Base-by-base conservation (phyloP, 2,113 vertebrate species). In the Pimephales promelas region DNA sequence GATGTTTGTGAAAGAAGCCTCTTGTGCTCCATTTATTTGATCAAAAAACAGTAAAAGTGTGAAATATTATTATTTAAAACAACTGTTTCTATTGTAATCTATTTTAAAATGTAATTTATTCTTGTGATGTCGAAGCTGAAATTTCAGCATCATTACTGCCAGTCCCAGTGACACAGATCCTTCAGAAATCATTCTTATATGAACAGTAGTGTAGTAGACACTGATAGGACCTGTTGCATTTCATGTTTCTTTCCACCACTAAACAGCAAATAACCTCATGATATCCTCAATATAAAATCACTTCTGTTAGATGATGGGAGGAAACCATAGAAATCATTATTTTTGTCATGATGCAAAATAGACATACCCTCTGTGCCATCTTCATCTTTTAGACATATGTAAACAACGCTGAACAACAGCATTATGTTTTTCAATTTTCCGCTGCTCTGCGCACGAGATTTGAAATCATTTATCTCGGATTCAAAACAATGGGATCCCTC, bases 401-500 rank as follows among this genome's bases (percentile, higher is more conserved):
- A 70, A n/a, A 70, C 79, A 81, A 79, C 20, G 26, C 61, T 31
- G n/a, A 66, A 62, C n/a, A 14, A 24, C 43, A 26, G 26, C 28
- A 40, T 54, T 45, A 57, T 47, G 75, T 54, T 54, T 59, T 84
- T 82, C 47, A 71, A 79, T 36, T 59, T 78, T 77, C 62, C 45
- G 9, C 14, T 14, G 72, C 45, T 64, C 36, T 14, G 45, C 26
- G 62, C 59, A 26, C 43, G 4, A 83, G 40, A 47, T 79, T 20
- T 43, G n/a, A 28, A 70, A 70, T 78, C 28, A 40, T 71, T 82
- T 54, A 68, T 79, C 45, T 61, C 5, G 18, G 20, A 80, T 71
- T 31, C 52, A 81, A 40, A 57, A 77, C 70, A 80, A 34, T 47
- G 73, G 70, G 70, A 54, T 54, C 79, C 77, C 88, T 93, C 96